Percentiles rank a stretch among this genome's conserved stretches.
phyloP scores from a whole-genome alignment of 2,888 invertebrate genomes.

The Acronicta leporina region DNA sequence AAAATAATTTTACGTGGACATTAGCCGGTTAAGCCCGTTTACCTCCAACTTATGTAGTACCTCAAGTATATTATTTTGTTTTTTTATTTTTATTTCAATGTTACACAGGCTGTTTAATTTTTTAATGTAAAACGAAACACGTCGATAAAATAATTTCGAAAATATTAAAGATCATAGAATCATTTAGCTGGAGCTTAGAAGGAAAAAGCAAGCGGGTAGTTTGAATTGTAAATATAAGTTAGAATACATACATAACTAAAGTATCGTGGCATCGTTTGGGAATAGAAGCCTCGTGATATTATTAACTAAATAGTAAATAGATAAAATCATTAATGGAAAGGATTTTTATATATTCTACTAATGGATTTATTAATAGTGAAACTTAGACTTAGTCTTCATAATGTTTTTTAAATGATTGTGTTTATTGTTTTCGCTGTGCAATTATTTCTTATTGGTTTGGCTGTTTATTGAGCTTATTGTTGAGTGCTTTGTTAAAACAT shows the following conservation, averaged over 20 bases:
- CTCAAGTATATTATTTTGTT: conserved; percentile 87
- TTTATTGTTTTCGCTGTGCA: conserved; percentile 88
- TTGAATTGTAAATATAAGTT: conserved; percentile 87
- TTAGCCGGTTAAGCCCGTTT: conserved; percentile 68
- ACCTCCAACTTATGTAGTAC: conserved; percentile 83
- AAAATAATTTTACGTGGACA: conserved; percentile 54
- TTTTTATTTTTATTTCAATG: conserved; percentile 84
- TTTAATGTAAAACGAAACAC: conserved; percentile 51
- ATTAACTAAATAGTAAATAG: conserved; percentile 87
- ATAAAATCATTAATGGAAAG: conserved; percentile 88
- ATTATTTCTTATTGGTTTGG: conserved; percentile 79
- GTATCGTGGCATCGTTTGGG: conserved; percentile 83
- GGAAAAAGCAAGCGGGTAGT: conserved; percentile 84
- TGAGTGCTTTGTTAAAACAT: conserved; percentile 74
- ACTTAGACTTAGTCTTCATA: conserved; percentile 83
- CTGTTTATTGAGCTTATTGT: conserved; percentile 78
- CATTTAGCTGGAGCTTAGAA: conserved; percentile 82
- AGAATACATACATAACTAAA: conserved; percentile 77
- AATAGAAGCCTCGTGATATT: conserved; percentile 88
- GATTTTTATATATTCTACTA: conserved; percentile 89
- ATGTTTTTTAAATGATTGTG: conserved; percentile 80
- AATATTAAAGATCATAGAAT: conserved; percentile 58
- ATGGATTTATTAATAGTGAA: conserved; percentile 87
- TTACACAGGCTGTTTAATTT: conserved; percentile 73
- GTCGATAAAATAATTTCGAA: conserved; percentile 65